Evolutionary conservation across 1,140 invertebrate genomes (phyloP).

Genomic region (Lanistes nyassanus): DNA sequence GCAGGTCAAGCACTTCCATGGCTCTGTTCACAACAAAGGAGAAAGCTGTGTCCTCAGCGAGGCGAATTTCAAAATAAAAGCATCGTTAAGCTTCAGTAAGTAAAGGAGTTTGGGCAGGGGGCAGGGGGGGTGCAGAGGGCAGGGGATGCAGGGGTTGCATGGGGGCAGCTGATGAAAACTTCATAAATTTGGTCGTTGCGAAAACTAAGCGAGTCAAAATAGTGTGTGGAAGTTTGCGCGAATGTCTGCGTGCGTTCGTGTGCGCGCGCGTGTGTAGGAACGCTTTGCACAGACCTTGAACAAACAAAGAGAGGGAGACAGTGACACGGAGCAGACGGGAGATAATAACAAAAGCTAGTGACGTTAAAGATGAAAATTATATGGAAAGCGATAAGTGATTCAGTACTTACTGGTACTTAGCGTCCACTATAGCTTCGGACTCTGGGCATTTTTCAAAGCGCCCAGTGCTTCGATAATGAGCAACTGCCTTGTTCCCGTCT

Average conservation of each 20-base stretch:
- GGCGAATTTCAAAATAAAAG: too few relatives aligned
- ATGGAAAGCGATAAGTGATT: background rate
- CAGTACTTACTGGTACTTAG: conserved; percentile 64
- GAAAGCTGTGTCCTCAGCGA: background rate
- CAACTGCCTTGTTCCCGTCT: conserved; percentile 58
- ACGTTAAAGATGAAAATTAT: background rate
- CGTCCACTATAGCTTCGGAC: conserved; percentile 62
- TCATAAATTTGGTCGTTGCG: too few relatives aligned
- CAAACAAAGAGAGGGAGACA: background rate
- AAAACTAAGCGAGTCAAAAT: too few relatives aligned
- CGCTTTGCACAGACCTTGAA: background rate
- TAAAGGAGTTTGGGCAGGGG: too few relatives aligned
- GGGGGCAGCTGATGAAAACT: too few relatives aligned
- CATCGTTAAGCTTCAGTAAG: too few relatives aligned
- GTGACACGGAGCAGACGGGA: background rate
- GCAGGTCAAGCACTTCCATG: conserved; percentile 64
- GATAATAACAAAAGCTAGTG: background rate
- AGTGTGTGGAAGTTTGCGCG: background rate
- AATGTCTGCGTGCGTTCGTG: background rate
- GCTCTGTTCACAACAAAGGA: conserved; percentile 46
- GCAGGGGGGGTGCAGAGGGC: too few relatives aligned
- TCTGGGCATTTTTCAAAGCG: conserved; percentile 57
- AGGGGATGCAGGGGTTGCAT: too few relatives aligned
- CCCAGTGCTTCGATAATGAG: conserved; percentile 50
- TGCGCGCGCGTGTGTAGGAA: background rate